These are phyloP conservation scores for Nerophis ophidion DNA, from an alignment of 2,113 vertebrate genomes.

Conservation along the genomic window DNA sequence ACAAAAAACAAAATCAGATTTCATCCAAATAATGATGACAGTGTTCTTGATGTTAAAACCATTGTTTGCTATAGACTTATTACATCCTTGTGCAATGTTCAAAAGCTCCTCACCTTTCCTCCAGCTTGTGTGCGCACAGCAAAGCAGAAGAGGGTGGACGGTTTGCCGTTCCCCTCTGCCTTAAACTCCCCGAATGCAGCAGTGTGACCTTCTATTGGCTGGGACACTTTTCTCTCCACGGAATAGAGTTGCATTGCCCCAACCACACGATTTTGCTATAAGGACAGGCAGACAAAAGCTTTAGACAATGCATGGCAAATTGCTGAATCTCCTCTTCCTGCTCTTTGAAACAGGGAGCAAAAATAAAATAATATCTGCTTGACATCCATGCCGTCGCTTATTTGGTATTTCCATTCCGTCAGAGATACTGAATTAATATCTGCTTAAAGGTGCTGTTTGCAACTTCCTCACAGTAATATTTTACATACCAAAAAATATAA, in stretches of 20 bases:
- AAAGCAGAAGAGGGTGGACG: constrained; percentile 89
- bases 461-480: too few species aligned
- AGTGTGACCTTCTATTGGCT: constrained; percentile 89
- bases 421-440: too few species aligned
- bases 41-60: neutral
- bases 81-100: neutral
- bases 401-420: too few species aligned
- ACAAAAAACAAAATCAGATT: neutral
- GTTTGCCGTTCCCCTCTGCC: constrained; percentile 81
- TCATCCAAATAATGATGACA: neutral
- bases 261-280: constrained; percentile 88
- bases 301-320: neutral
- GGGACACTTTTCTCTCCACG: constrained; percentile 89
- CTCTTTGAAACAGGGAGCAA: neutral
- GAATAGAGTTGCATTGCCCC: constrained; percentile 93
- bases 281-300: neutral
- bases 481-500: too few species aligned
- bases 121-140: constrained; percentile 84
- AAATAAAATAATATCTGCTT: neutral
- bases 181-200: constrained; percentile 90
- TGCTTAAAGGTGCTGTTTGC: too few species aligned
- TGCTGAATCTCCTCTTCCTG: neutral
- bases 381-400: too few species aligned
- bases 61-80: neutral
- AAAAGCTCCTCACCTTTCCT: constrained; percentile 78